Evolutionary conservation across 2,113 vertebrate genomes (phyloP), one percentile per base, ranked within the genome.

Genomic region (Vulpes ferrilata): DNA sequence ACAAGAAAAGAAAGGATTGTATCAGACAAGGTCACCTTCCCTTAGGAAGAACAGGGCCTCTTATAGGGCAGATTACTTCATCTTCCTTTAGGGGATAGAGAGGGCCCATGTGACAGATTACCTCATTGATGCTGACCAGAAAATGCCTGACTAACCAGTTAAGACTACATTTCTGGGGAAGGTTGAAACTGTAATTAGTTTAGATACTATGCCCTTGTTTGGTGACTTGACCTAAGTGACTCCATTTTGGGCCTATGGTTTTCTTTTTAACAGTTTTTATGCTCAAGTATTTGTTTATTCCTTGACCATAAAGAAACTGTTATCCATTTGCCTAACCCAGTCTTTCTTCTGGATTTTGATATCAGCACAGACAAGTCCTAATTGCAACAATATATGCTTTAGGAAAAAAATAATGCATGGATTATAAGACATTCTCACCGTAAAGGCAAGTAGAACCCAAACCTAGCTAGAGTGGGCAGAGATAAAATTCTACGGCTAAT

Each of bases 361-460:
- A 86, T 60, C 55, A 88, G 7, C 30, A 73, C 69, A 94, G 35
- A 76, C 3, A 71, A 64, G 20, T 90, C 38, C 90, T 64, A 76
- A 78, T 85, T 69, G 30, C 20, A 15, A 83, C 7, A 95, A 6
- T 62, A 53, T 53, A 88, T 32, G 20, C 4, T 48, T 83, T 79
- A 80, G 17, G 22, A 67, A 25, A 35, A n/a, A n/a, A 35, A 53
- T 90, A 85, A 74, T 4, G 11, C 10, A 30, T 86, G 32, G 62
- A 57, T 73, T 92, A 27, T 93, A 73, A 90, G 55, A 97, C 35
- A 96, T 59, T 91, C 8, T 9, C 64, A 90, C 30, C 64, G 83
- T 53, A 43, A 87, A 93, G 60, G 9, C 27, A 95, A 87, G 25
- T 51, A 78, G 64, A 92, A 57, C 51, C 4, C 4, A 87, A 74